Conservation (phyloP, 2,888 invertebrate genomes). For the Synergus laeviventris region DNA sequence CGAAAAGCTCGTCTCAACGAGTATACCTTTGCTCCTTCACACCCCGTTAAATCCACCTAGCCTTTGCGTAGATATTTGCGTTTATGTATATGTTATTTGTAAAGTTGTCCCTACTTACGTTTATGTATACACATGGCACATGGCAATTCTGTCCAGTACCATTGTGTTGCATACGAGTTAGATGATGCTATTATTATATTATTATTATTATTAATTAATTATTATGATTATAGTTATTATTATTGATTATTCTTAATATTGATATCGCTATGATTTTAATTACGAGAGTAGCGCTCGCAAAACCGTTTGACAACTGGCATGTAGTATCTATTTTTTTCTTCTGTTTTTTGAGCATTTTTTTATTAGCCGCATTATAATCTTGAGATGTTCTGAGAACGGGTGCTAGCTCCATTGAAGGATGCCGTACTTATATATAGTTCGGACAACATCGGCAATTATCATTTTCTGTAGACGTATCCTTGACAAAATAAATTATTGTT, state of each 20-base stretch:
- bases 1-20: constrained; percentile 43
- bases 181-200: constrained; percentile 55
- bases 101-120: constrained; percentile 64
- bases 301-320: constrained; percentile 42
- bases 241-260: constrained; percentile 51
- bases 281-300: constrained; percentile 46
- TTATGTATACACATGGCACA: constrained; percentile 52
- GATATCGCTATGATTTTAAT: constrained; percentile 52
- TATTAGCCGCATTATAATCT: constrained; percentile 34
- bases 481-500: constrained; percentile 74
- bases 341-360: constrained; percentile 30
- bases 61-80: constrained; percentile 57
- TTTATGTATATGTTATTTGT: constrained; percentile 67
- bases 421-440: constrained; percentile 71
- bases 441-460: constrained; percentile 60
- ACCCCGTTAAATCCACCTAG: constrained; percentile 10
- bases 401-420: constrained; percentile 60
- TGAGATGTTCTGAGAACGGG: constrained; percentile 49
- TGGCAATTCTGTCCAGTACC: constrained; percentile 48
- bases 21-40: constrained; percentile 47
- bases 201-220: constrained; percentile 30
- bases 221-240: constrained; percentile 32
- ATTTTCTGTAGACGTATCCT: constrained; percentile 67
- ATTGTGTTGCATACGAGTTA: constrained; percentile 56
- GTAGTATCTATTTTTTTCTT: constrained; percentile 21